phyloP scores from a whole-genome alignment of 2,113 vertebrate species.

The Eulemur macaco region DNA sequence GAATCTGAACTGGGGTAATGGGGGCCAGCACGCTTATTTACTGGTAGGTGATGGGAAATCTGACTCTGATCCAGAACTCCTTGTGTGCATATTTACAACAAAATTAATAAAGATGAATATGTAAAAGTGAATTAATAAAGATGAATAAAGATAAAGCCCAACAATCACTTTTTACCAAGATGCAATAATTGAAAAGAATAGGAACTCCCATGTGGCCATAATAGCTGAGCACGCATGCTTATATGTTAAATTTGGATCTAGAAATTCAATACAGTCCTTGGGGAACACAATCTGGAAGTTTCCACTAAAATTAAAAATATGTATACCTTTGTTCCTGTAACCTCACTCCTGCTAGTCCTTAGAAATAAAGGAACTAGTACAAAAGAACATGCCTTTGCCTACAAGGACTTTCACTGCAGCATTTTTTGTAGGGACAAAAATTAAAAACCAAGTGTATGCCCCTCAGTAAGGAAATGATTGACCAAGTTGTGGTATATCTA shows the following conservation, averaged over 20 bases:
- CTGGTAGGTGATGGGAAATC: neutral
- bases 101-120: constrained; percentile 23
- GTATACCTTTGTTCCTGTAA: neutral
- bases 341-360: neutral
- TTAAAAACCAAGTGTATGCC: neutral
- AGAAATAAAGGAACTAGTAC: neutral
- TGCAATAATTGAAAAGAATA: neutral
- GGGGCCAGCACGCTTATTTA: neutral
- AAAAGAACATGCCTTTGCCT: neutral
- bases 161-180: neutral
- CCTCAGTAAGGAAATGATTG: neutral
- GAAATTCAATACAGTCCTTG: neutral
- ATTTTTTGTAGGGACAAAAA: neutral
- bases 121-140: no score
- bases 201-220: neutral
- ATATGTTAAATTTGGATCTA: neutral
- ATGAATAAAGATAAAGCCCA: neutral
- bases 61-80: neutral
- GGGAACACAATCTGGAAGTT: neutral
- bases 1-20: neutral
- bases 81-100: neutral
- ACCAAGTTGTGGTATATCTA: neutral
- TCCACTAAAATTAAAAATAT: neutral
- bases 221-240: neutral
- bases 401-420: neutral